Evolutionary conservation across 2,888 invertebrate species (phyloP).

Genomic region (Caenorhabditis sp.): DNA sequence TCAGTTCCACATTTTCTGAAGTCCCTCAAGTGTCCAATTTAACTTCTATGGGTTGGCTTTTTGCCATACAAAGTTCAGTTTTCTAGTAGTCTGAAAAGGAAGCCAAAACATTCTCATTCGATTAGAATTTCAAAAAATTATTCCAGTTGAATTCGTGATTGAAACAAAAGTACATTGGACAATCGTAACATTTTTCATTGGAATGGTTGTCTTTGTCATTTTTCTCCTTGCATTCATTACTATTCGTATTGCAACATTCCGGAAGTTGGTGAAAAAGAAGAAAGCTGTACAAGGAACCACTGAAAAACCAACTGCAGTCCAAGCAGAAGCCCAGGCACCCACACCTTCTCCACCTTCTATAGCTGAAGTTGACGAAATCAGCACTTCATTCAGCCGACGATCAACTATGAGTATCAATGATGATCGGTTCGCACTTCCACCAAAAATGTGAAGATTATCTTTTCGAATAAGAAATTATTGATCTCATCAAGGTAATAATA

Average conservation of each 20-base stretch:
- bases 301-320: neutral
- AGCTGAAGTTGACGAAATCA: neutral
- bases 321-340: neutral
- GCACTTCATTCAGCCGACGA: neutral
- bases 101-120: no score
- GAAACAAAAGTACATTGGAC: neutral
- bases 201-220: neutral
- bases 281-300: neutral
- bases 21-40: no score
- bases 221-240: neutral
- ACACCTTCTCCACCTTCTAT: neutral
- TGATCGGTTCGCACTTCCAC: neutral
- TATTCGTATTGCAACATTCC: neutral
- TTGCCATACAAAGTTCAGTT: no score
- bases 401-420: slow-evolving; percentile 1
- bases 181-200: neutral
- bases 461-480: neutral
- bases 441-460: neutral
- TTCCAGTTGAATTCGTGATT: neutral
- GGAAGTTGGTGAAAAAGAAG: neutral
- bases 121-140: no score
- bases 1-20: no score
- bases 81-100: no score
- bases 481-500: neutral
- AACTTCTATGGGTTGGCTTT: no score